Evolutionary conservation across 2,888 invertebrate species (phyloP).

Genomic region (Lissonota sp.): DNA sequence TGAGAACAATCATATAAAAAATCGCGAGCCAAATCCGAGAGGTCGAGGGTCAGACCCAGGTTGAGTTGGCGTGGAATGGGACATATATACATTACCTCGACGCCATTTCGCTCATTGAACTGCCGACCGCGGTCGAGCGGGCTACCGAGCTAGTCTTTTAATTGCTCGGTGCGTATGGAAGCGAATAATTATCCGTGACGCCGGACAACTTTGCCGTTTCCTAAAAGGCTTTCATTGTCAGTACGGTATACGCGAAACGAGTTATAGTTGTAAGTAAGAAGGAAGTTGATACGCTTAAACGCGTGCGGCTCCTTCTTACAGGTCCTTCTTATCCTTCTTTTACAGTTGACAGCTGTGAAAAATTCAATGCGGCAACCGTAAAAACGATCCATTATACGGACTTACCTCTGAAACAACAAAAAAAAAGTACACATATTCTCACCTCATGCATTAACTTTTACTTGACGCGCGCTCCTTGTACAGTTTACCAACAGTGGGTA

Average conservation of each 20-base stretch:
- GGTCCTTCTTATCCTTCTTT: neutral
- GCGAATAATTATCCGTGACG: conserved; percentile 54
- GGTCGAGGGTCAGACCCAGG: too few species aligned
- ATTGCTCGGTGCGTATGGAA: conserved; percentile 50
- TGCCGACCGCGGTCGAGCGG: neutral
- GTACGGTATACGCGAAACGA: neutral
- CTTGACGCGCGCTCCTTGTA: too few species aligned
- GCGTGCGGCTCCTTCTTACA: conserved; percentile 1
- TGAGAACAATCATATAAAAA: too few species aligned
- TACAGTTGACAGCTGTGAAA: conserved; percentile 27
- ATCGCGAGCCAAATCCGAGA: too few species aligned
- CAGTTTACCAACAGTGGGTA: too few species aligned
- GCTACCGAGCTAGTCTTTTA: conserved; percentile 23
- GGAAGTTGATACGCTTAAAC: conserved; percentile 38
- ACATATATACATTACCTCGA: neutral
- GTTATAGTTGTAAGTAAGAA: conserved; percentile 8
- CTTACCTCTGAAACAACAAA: too few species aligned
- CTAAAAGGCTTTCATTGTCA: conserved; percentile 45
- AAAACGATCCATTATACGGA: too few species aligned
- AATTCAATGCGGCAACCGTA: conserved; percentile 16
- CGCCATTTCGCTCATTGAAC: conserved; percentile 18
- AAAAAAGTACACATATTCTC: too few species aligned
- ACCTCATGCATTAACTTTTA: too few species aligned
- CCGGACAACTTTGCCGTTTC: conserved; percentile 36
- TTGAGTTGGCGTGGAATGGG: too few species aligned